Base-by-base conservation (phyloP, 2,113 vertebrate genomes). In the Triplophysa dalaica region DNA sequence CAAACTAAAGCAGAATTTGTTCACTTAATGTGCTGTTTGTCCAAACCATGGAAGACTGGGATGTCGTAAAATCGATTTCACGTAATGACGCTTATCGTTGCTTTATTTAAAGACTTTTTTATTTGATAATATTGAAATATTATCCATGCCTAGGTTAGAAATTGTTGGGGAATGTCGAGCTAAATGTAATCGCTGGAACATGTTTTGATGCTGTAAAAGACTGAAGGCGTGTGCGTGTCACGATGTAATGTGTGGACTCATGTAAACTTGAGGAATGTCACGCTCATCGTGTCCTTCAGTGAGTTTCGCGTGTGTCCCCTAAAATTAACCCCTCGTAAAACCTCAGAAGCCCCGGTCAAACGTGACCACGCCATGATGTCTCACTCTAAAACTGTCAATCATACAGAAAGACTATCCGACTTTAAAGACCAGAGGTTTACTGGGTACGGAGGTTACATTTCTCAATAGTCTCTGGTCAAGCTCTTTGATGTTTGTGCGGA, bases 201-300 rank as follows among this genome's bases (percentile, higher is more conserved):
- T 45, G 11, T 45, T 45, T 45, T 45, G 43, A 45, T 45, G 33
- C 33, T 38, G 43, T 45, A 10, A 11, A 61, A 16, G 14, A 12
- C 22, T 61, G 8, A 4, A n/a, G 2, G 65, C 60, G 54, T 63
- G 43, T 54, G 56, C 72, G 56, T 79, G 78, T 52, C 43, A 29
- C 54, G 13, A 12, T 12, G 45, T 58, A 29, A 48, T 13, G 26
- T 19, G 77, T 54, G 78, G 80, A 82, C 90, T 82, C 86, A 82
- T 84, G 75, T 83, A 65, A 88, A 87, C 80, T 75, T 66, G 0
- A 72, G 48, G 82, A 88, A 78, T 69, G 79, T 66, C 68, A 43
- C 83, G 64, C 70, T 84, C 56, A n/a, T 80, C 77, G 1, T 82
- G 78, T 90, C 87, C 77, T 77, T 86, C 83, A 81, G 62, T 56